A percentile compares a stretch with the other conserved stretches of the same genome.
Evolutionary conservation across 2,797 vertebrate species (phyloP).

Genomic region (Sebastes variabilis): DNA sequence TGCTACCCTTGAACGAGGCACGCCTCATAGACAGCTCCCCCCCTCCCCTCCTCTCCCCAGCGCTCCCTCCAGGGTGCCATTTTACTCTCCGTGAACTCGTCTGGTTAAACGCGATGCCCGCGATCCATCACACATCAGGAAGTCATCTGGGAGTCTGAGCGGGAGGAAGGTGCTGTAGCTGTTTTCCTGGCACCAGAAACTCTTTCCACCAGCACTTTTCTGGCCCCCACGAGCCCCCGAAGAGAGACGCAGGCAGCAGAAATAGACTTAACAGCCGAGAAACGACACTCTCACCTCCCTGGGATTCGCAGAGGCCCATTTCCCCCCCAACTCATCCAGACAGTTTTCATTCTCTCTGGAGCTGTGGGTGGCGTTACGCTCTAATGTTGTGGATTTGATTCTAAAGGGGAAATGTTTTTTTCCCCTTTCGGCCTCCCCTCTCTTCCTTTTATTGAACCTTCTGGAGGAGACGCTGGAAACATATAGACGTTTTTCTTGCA

Average conservation of each 20-base stretch:
- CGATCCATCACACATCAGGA: conserved; percentile 57
- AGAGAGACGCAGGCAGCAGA: conserved; percentile 23
- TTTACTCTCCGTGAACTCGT: conserved; percentile 4
- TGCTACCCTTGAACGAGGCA: background rate
- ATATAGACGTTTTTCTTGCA: conserved; percentile 5
- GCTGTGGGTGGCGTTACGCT: conserved; percentile 27
- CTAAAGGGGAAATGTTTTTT: conserved; percentile 8
- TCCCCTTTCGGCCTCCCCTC: background rate
- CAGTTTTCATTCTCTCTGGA: conserved; percentile 3
- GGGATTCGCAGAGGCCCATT: conserved; percentile 4
- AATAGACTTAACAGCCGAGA: conserved; percentile 32
- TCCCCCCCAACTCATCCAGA: conserved; percentile 15
- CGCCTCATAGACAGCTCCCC: background rate
- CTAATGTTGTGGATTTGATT: conserved; percentile 18
- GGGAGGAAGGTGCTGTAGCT: conserved; percentile 39
- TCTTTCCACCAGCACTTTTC: conserved; percentile 47
- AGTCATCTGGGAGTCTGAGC: conserved; percentile 54
- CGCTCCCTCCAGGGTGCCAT: background rate
- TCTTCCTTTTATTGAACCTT: background rate
- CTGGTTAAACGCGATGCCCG: conserved; percentile 8
- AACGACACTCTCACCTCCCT: conserved; percentile 3
- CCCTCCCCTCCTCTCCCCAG: background rate
- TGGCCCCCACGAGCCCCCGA: conserved; percentile 1
- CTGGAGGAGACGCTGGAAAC: conserved; percentile 40
- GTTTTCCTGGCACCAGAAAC: conserved; percentile 60